Conservation (phyloP, 2,113 vertebrate genomes). For the Nerophis ophidion region DNA sequence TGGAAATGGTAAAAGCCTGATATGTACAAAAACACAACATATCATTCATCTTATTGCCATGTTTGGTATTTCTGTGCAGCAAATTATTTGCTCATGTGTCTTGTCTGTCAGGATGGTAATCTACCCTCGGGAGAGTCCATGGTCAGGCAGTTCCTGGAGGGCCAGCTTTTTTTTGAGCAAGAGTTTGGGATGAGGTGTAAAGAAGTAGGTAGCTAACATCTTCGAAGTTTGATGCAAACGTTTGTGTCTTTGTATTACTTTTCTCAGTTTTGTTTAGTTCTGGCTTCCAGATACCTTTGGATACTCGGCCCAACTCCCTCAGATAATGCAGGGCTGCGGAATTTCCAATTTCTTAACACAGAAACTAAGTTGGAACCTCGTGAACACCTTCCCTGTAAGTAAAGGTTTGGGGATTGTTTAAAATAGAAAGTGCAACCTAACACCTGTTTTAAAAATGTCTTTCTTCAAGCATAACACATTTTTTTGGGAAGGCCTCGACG, state of each 20-base stretch:
- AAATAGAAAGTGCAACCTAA: background rate
- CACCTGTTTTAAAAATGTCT: background rate
- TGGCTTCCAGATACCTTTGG: conserved; percentile 96
- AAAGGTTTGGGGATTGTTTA: background rate
- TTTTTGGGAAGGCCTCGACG: conserved; percentile 93
- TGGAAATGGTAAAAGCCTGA: conserved; percentile 84
- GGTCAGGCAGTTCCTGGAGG: conserved; percentile 91
- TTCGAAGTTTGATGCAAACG: background rate
- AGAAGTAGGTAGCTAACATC: conserved; percentile 70
- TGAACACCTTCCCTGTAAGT: conserved; percentile 92
- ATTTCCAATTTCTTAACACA: conserved; percentile 86
- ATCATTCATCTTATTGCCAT: background rate
- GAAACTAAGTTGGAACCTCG: conserved; percentile 95
- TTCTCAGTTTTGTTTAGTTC: conserved; percentile 70
- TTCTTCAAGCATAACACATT: conserved; percentile 85
- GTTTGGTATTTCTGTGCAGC: background rate
- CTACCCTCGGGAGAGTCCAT: conserved; percentile 93
- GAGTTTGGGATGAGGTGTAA: conserved; percentile 86
- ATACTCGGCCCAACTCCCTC: conserved; percentile 93
- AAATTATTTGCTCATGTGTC: background rate
- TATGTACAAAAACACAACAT: background rate
- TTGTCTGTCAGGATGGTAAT: conserved; percentile 84
- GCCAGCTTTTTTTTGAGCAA: conserved; percentile 86
- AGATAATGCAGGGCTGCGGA: conserved; percentile 85
- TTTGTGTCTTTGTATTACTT: background rate